These are phyloP conservation scores for Xylota sylvarum DNA, from an alignment of 2,888 invertebrate genomes.

Conservation along the genomic window DNA sequence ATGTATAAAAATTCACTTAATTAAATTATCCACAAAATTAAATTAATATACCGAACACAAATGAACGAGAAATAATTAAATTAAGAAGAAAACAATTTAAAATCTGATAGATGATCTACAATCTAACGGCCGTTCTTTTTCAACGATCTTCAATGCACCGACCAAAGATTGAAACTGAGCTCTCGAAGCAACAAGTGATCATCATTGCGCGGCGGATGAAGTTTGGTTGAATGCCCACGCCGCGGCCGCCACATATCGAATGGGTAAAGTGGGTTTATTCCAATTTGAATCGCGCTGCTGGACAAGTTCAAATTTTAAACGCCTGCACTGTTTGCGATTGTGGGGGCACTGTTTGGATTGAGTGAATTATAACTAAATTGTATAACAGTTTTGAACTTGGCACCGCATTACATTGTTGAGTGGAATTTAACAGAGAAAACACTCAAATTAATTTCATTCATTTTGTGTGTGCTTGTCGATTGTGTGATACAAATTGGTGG, in stretches of 20 bases:
- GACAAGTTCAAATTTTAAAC: constrained; percentile 3
- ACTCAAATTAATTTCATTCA: constrained; percentile 8
- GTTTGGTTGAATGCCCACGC: constrained; percentile 48
- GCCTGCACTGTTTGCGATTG: not conserved
- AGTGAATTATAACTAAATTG: not conserved
- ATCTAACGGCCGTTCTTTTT: constrained; percentile 22
- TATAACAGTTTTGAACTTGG: constrained; percentile 29
- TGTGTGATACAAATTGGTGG: not conserved
- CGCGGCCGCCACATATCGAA: too few relatives aligned
- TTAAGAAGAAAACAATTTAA: not conserved
- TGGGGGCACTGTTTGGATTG: constrained; percentile 29
- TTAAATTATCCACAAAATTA: constrained; percentile 5
- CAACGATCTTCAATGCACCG: constrained; percentile 60
- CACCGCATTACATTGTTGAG: not conserved
- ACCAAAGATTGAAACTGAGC: constrained; percentile 63
- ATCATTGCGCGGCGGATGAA: constrained; percentile 37
- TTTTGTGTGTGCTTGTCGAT: not conserved
- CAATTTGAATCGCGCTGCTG: constrained; percentile 34
- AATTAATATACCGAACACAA: not conserved
- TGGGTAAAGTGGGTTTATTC: constrained; percentile 42
- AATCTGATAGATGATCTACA: constrained; percentile 17
- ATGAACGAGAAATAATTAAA: constrained; percentile 24
- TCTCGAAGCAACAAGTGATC: constrained; percentile 67
- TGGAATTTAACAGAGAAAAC: not conserved
- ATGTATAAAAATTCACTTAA: not conserved